These are phyloP conservation scores for Cosmorhoe ocellata DNA, from an alignment of 2,888 invertebrate species.

Conservation along the genomic window DNA sequence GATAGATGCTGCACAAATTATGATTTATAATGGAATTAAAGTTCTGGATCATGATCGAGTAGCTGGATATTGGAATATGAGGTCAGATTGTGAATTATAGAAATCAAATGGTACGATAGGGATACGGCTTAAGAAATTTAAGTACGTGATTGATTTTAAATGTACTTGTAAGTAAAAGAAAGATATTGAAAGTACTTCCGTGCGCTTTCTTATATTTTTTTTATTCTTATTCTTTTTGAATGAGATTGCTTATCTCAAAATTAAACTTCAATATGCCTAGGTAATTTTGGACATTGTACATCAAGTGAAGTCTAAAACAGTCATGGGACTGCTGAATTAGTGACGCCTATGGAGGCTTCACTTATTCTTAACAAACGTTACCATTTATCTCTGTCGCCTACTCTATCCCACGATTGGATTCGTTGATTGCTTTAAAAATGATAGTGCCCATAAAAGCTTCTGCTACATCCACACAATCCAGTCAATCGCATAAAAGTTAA, in stretches of 20 bases:
- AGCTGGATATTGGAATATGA: slow-evolving; percentile 27
- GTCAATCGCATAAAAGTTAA: slow-evolving; percentile 28
- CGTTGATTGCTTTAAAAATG: slow-evolving; percentile 19
- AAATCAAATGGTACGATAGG: slow-evolving; percentile 26
- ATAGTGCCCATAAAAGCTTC: slow-evolving; percentile 15
- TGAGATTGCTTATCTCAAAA: too few relatives aligned
- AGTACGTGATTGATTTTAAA: slow-evolving; percentile 5
- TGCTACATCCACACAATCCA: slow-evolving; percentile 12
- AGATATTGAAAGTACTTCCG: too few relatives aligned
- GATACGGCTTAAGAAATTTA: not conserved
- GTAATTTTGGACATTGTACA: too few relatives aligned
- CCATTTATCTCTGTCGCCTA: not conserved
- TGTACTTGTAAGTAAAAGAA: too few relatives aligned
- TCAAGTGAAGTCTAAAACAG: too few relatives aligned
- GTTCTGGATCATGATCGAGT: slow-evolving; percentile 35
- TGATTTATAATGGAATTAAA: slow-evolving; percentile 38
- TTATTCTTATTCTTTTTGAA: too few relatives aligned
- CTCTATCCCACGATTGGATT: slow-evolving; percentile 8
- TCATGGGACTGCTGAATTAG: too few relatives aligned
- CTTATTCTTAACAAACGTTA: too few relatives aligned
- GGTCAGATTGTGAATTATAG: slow-evolving; percentile 25
- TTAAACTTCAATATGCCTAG: too few relatives aligned
- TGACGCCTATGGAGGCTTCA: too few relatives aligned
- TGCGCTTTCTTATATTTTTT: too few relatives aligned
- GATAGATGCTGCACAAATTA: slow-evolving; percentile 36